These are phyloP conservation scores for Rhinoptilus africanus DNA, from an alignment of 2,113 vertebrate species.

Conservation along the genomic window DNA sequence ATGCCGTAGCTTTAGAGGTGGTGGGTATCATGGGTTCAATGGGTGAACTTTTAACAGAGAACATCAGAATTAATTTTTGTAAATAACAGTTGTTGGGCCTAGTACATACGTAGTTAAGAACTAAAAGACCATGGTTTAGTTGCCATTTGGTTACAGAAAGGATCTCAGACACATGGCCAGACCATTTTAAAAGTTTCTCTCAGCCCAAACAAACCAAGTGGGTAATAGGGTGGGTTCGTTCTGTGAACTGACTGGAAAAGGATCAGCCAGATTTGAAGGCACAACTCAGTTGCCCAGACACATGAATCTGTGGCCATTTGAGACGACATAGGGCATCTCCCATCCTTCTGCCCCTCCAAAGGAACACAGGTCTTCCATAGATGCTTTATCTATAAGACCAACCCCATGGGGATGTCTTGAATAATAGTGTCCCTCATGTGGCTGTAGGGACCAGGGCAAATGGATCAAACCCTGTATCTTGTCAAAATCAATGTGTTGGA, in stretches of 20 bases:
- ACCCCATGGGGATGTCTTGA: neutral
- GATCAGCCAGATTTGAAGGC: neutral
- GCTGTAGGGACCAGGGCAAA: neutral
- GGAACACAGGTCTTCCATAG: neutral
- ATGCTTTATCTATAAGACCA: accelerated
- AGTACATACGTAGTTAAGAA: neutral
- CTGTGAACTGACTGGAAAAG: neutral
- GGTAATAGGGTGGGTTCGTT: neutral
- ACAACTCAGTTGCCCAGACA: neutral
- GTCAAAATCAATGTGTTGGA: neutral
- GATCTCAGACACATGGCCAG: neutral
- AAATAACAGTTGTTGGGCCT: neutral
- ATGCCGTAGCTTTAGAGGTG: neutral
- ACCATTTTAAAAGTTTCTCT: neutral
- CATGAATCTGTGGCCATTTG: neutral
- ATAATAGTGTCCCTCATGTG: neutral
- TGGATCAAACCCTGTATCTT: neutral
- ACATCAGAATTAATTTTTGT: neutral
- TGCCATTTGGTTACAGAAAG: neutral
- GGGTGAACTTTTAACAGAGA: neutral
- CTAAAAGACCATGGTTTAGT: neutral
- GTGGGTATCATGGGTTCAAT: neutral
- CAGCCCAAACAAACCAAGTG: neutral
- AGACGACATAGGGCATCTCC: neutral
- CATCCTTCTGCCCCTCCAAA: neutral